Evolutionary conservation across 2,888 invertebrate species (phyloP).

Genomic region (Drosophila siamana): DNA sequence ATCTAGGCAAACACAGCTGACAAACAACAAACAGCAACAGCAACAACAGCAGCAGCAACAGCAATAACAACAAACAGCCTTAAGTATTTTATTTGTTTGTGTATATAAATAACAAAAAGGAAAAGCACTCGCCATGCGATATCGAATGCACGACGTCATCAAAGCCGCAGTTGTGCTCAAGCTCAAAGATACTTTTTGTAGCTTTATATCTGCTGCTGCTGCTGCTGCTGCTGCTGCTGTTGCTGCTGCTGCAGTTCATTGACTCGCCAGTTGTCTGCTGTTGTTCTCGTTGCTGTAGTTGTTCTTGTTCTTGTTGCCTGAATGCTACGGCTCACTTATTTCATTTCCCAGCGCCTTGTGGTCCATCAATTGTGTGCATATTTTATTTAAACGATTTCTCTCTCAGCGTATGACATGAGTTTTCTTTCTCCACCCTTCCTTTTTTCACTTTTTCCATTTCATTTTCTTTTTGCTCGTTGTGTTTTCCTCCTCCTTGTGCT

Average conservation of each 20-base stretch:
- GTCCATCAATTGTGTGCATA: slow-evolving; percentile 70
- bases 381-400: slow-evolving; percentile 62
- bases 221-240: too few relatives aligned
- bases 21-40: slow-evolving; percentile 14
- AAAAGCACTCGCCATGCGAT: slow-evolving; percentile 12
- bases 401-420: slow-evolving; percentile 59
- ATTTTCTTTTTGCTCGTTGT: not conserved
- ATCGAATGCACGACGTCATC: slow-evolving; percentile 40
- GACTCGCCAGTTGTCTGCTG: slow-evolving; percentile 37
- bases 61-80: slow-evolving; percentile 5
- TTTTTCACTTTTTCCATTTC: slow-evolving; percentile 1
- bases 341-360: slow-evolving; percentile 66
- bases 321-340: slow-evolving; percentile 71
- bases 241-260: slow-evolving; percentile 61
- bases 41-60: slow-evolving; percentile 5
- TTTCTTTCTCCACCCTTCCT: slow-evolving; percentile 39
- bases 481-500: slow-evolving; percentile 39
- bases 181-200: slow-evolving; percentile 41
- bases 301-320: slow-evolving; percentile 28
- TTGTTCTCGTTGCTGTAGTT: slow-evolving; percentile 26
- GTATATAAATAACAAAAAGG: slow-evolving; percentile 34
- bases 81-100: slow-evolving; percentile 24
- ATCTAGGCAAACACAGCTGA: slow-evolving; percentile 33
- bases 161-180: slow-evolving; percentile 48
- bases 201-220: slow-evolving; percentile 43